Conservation (phyloP, 2,888 invertebrate species). For the Dermolepida albohirtum region DNA sequence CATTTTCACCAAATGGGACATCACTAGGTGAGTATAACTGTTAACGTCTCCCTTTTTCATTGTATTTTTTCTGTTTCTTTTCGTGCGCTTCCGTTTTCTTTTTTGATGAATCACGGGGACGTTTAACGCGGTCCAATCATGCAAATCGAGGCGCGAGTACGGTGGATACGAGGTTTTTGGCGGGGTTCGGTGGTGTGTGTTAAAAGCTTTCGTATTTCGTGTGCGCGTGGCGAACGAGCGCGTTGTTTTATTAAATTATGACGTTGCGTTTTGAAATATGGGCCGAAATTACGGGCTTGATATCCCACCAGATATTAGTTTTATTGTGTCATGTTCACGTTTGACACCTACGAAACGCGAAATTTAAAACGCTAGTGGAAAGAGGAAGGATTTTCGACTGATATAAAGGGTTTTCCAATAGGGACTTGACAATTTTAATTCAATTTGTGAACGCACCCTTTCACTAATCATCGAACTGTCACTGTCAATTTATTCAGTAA, state of each 20-base stretch:
- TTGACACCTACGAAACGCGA: conserved; percentile 7
- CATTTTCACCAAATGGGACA: conserved; percentile 9
- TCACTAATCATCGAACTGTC: too few relatives aligned
- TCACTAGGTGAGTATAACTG: not conserved
- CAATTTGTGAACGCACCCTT: too few relatives aligned
- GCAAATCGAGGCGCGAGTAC: conserved; percentile 4
- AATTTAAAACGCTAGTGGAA: not conserved
- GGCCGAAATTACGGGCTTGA: conserved; percentile 14
- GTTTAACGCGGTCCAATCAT: conserved; percentile 19
- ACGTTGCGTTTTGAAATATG: conserved; percentile 10
- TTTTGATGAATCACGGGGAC: conserved; percentile 10
- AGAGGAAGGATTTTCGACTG: too few relatives aligned
- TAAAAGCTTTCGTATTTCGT: conserved; percentile 3
- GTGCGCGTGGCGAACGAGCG: not conserved
- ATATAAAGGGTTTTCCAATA: too few relatives aligned
- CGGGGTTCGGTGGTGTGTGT: too few relatives aligned
- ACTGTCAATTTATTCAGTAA: too few relatives aligned
- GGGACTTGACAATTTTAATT: too few relatives aligned
- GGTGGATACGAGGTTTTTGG: not conserved
- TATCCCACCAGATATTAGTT: conserved; percentile 9
- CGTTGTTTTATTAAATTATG: conserved; percentile 19
- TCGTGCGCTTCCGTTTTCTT: not conserved
- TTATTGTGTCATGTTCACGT: conserved; percentile 15
- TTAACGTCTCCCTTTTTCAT: conserved; percentile 15
- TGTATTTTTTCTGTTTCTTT: not conserved